These are phyloP conservation scores for Oscheius myriophilus DNA, from an alignment of 2,888 invertebrate genomes.

Conservation along the genomic window DNA sequence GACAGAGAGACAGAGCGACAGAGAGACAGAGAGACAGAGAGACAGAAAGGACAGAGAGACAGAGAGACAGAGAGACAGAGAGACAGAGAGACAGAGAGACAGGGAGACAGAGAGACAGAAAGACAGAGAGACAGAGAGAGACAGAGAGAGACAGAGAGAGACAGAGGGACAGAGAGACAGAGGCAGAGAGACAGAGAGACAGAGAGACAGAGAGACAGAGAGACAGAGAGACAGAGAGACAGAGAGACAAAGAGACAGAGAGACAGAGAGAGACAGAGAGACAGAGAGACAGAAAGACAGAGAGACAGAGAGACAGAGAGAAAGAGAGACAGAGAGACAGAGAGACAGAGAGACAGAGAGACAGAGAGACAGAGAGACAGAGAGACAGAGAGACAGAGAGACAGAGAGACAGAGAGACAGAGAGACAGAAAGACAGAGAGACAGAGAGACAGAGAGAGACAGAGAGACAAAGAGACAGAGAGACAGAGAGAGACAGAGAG, in stretches of 20 bases:
- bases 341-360: not conserved
- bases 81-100: too few relatives aligned
- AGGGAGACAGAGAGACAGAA: conserved; percentile 10
- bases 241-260: too few relatives aligned
- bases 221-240: too few relatives aligned
- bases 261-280: not conserved
- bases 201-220: not conserved
- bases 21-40: too few relatives aligned
- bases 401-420: not conserved
- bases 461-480: too few relatives aligned
- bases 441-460: not conserved
- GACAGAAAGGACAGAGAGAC: too few relatives aligned
- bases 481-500: too few relatives aligned
- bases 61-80: not conserved
- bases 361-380: not conserved
- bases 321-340: not conserved
- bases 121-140: not conserved
- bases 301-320: not conserved
- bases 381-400: not conserved
- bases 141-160: too few relatives aligned
- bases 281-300: not conserved
- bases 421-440: not conserved
- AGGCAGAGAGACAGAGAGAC: not conserved
- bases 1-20: too few relatives aligned
- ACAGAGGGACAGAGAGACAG: too few relatives aligned